A percentile compares a stretch with the other conserved stretches of the same genome.
These are phyloP conservation scores for Notamacropus eugenii DNA, from an alignment of 2,797 vertebrate species.

Conservation along the genomic window DNA sequence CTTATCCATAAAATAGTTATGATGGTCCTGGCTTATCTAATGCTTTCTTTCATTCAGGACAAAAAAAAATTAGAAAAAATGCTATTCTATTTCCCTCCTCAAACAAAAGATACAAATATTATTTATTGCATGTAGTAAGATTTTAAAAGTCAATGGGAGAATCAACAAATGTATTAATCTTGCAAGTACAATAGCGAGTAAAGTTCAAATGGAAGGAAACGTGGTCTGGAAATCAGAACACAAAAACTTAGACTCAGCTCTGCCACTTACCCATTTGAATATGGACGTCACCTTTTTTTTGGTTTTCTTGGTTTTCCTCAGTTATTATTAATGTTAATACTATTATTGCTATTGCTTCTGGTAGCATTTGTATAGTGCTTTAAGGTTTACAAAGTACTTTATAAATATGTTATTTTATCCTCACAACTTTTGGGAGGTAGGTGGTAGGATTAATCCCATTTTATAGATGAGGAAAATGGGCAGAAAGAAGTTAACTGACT, in stretches of 20 bases:
- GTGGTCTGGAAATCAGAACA: not conserved
- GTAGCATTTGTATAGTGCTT: not conserved
- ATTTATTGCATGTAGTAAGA: not conserved
- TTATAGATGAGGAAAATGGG: not conserved
- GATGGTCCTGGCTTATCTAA: not conserved
- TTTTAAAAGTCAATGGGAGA: conserved; percentile 24
- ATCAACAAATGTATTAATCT: conserved; percentile 44
- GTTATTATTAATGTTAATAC: not conserved
- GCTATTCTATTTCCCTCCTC: conserved; percentile 19
- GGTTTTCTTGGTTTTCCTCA: not conserved
- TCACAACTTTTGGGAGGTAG: not conserved
- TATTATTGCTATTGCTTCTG: not conserved
- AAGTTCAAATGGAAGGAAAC: not conserved
- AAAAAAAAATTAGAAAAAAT: conserved; percentile 32
- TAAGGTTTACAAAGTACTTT: not conserved
- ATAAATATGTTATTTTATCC: not conserved
- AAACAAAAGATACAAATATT: conserved; percentile 30
- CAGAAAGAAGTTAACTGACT: not conserved
- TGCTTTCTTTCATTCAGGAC: conserved; percentile 40
- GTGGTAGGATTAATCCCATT: not conserved
- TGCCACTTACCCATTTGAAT: not conserved
- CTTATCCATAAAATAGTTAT: conserved; percentile 49
- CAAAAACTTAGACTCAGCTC: not conserved
- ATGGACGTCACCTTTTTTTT: not conserved
- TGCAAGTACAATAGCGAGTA: not conserved